These are phyloP conservation scores for Aleadryas rufinucha DNA, from an alignment of 2,113 vertebrate genomes.

Conservation along the genomic window DNA sequence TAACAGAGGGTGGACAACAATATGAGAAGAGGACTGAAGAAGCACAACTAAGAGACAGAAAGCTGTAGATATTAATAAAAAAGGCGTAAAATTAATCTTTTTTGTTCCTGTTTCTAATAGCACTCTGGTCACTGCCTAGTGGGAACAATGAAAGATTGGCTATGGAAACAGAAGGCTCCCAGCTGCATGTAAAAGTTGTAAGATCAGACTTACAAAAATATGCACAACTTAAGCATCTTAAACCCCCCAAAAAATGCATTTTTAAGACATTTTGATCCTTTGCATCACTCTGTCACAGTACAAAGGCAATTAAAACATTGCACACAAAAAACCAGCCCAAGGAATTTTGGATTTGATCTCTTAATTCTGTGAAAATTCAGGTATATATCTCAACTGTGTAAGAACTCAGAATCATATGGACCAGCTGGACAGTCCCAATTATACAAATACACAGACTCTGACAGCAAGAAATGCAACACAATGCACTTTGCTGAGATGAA, in stretches of 20 bases:
- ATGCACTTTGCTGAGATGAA: not conserved
- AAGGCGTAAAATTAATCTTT: not conserved
- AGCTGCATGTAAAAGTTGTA: not conserved
- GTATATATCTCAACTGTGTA: not conserved
- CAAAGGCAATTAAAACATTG: not conserved
- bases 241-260: not conserved
- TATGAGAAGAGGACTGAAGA: not conserved
- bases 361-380: not conserved
- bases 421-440: not conserved
- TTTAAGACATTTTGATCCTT: not conserved
- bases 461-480: not conserved
- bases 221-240: not conserved
- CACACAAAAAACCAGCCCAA: not conserved
- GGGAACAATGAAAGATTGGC: not conserved
- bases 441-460: not conserved
- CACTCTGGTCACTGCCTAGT: not conserved
- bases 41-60: constrained; percentile 15
- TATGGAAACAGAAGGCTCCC: not conserved
- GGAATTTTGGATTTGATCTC: not conserved
- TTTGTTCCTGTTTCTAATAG: not conserved
- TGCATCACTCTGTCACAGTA: not conserved
- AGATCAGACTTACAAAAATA: not conserved
- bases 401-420: not conserved
- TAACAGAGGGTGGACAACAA: constrained; percentile 54
- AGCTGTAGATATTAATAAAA: constrained; percentile 51